phyloP scores from a whole-genome alignment of 1,140 invertebrate species.

The Drosophila novamexicana region DNA sequence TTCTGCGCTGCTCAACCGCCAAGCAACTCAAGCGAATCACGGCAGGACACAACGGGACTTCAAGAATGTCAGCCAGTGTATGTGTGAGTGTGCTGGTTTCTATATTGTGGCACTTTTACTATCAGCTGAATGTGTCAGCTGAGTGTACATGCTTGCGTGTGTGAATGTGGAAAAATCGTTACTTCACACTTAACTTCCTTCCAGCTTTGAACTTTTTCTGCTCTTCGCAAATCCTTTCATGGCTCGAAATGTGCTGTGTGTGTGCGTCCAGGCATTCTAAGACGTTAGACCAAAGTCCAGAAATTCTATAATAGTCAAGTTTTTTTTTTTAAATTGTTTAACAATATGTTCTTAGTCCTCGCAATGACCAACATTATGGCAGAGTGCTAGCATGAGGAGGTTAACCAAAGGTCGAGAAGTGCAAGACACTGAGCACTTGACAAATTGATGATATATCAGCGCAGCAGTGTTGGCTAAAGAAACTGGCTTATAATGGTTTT shows the following conservation, averaged over 20 bases:
- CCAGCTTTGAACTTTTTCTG: conserved; percentile 41
- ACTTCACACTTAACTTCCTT: conserved; percentile 42
- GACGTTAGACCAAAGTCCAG: conserved; percentile 48
- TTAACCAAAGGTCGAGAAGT: conserved; percentile 16
- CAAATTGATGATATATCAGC: conserved; percentile 54
- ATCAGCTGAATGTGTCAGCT: not conserved
- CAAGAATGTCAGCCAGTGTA: not conserved
- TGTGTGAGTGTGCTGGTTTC: conserved; percentile 15
- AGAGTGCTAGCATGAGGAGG: conserved; percentile 20
- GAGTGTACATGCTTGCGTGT: conserved; percentile 14
- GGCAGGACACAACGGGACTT: conserved; percentile 13
- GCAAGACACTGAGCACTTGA: conserved; percentile 55
- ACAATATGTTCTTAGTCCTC: conserved; percentile 65
- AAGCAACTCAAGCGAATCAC: conserved; percentile 18
- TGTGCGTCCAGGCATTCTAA: conserved; percentile 38
- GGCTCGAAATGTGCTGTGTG: conserved; percentile 25
- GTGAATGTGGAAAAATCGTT: conserved; percentile 41
- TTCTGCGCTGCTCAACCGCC: conserved; percentile 26
- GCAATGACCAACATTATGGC: conserved; percentile 35
- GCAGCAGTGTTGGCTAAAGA: not conserved
- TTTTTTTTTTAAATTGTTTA: conserved; percentile 68
- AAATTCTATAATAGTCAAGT: conserved; percentile 61
- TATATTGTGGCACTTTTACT: conserved; percentile 15
- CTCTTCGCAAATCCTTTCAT: conserved; percentile 19
- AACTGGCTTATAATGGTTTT: not conserved